Evolutionary conservation across 2,113 vertebrate species (phyloP).

Genomic region (Platysternon megacephalum): DNA sequence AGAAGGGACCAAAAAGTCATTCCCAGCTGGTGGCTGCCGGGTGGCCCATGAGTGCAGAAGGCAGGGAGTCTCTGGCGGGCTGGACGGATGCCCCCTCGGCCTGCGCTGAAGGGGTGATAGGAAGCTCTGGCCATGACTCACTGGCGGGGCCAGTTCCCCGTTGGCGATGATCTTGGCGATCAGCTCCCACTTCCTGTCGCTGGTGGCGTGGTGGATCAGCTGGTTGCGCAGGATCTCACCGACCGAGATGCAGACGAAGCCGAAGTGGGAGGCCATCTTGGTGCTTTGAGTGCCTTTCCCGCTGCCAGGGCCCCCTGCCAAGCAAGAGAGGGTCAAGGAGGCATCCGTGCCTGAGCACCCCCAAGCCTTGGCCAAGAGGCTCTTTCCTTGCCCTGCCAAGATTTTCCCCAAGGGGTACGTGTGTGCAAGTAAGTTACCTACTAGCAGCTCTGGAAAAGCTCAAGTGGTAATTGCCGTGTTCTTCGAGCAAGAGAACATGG

Average conservation of each 20-base stretch:
- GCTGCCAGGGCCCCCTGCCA: slow-evolving; percentile 76
- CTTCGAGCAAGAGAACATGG: neutral
- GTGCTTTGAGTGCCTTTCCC: slow-evolving; percentile 78
- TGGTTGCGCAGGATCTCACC: slow-evolving; percentile 77
- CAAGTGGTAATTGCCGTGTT: neutral
- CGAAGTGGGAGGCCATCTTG: slow-evolving; percentile 71
- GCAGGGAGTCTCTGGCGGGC: neutral
- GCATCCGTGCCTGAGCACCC: neutral
- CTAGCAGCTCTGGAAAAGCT: neutral
- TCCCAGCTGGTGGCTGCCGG: neutral
- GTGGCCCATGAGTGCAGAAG: neutral
- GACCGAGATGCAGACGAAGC: slow-evolving; percentile 71
- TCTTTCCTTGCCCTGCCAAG: neutral
- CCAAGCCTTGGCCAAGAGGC: neutral
- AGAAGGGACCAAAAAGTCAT: neutral
- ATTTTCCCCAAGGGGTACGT: neutral
- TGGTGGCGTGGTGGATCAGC: slow-evolving; percentile 72
- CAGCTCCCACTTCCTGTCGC: slow-evolving; percentile 78
- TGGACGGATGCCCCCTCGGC: neutral
- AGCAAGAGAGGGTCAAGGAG: neutral
- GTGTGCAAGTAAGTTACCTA: neutral
- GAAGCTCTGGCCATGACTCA: neutral
- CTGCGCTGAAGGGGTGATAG: neutral
- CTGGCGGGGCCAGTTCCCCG: slow-evolving; percentile 61
- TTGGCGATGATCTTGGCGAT: slow-evolving; percentile 79